These are phyloP conservation scores for Anodontia alba DNA, from an alignment of 2,888 invertebrate genomes.

Conservation along the genomic window DNA sequence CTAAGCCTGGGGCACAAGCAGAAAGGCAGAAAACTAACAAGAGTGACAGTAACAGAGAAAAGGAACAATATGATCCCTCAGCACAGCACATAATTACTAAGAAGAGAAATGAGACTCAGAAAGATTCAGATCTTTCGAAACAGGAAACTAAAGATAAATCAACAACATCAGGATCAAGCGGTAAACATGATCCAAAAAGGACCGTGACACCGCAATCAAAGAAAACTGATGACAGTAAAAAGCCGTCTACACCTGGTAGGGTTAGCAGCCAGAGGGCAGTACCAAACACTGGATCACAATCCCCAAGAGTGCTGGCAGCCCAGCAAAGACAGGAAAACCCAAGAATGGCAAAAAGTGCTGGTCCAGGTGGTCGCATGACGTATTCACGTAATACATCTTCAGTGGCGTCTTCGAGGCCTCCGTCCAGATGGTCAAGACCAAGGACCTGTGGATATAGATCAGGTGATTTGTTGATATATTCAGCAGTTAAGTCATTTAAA, in stretches of 20 bases:
- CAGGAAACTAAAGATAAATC: background rate
- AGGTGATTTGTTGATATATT: conserved; percentile 37
- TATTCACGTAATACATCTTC: background rate
- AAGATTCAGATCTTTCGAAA: background rate
- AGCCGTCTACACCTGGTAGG: background rate
- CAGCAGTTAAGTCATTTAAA: background rate
- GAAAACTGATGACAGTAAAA: background rate
- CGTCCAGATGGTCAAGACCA: conserved; percentile 42
- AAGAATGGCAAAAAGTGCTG: conserved; percentile 9
- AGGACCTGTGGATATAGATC: conserved; percentile 39
- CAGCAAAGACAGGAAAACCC: background rate
- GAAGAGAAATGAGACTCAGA: background rate
- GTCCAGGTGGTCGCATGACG: background rate
- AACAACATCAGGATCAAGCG: background rate
- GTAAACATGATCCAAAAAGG: background rate
- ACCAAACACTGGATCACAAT: background rate
- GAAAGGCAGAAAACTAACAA: background rate
- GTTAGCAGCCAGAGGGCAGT: background rate
- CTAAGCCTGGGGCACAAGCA: background rate
- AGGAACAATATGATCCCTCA: background rate
- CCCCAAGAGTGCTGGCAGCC: background rate
- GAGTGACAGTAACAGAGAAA: background rate
- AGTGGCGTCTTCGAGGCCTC: conserved; percentile 29
- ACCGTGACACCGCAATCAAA: background rate
- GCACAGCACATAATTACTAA: background rate